phyloP scores from a whole-genome alignment of 2,113 vertebrate genomes.

The Micronisus gabar region DNA sequence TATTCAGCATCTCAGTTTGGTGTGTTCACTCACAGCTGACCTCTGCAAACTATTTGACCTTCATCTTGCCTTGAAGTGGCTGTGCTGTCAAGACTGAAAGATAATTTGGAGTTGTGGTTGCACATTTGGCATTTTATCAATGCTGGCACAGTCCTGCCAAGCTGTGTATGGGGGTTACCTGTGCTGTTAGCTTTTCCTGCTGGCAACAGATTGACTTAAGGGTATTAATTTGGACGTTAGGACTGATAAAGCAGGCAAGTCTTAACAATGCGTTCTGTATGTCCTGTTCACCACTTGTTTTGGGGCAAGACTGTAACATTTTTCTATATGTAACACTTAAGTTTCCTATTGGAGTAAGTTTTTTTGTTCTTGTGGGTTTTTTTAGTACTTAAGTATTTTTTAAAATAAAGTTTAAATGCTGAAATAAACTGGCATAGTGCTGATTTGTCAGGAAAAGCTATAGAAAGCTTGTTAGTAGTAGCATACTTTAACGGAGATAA shows the following conservation, averaged over 20 bases:
- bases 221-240: accelerated
- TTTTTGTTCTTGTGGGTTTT: not conserved
- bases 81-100: accelerated
- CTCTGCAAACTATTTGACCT: not conserved
- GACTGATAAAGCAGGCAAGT: not conserved
- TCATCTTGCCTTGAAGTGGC: not conserved
- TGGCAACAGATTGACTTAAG: not conserved
- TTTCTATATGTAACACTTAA: accelerated
- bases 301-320: not conserved
- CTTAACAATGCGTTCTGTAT: not conserved
- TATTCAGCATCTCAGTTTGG: not conserved
- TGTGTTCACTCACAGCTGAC: not conserved
- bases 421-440: not conserved
- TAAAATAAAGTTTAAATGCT: not conserved
- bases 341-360: not conserved
- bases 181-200: not conserved
- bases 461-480: not conserved
- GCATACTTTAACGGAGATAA: not conserved
- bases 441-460: not conserved
- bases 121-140: not conserved
- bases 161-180: not conserved
- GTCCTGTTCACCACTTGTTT: not conserved
- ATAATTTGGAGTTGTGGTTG: not conserved
- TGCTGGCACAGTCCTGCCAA: not conserved
- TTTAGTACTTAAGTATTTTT: not conserved